Evolutionary conservation across 64 coral and sea anemone genomes (phyloP).

Genomic region (Montipora capricornis): DNA sequence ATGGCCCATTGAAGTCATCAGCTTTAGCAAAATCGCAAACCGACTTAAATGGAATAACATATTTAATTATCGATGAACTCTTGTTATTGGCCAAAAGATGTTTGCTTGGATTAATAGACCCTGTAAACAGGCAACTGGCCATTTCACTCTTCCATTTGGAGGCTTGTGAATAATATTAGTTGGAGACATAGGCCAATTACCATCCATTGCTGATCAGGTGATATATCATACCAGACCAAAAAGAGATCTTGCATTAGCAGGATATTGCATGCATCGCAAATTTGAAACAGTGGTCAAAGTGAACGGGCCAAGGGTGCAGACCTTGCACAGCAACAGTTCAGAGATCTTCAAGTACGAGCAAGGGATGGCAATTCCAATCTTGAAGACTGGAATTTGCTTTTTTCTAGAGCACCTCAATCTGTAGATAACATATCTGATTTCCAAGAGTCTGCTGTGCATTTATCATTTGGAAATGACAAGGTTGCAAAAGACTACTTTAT

Average conservation of each 20-base stretch:
- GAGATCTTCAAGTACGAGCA: constrained; percentile 49
- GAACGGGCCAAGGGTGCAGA: constrained; percentile 35
- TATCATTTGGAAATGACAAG: constrained; percentile 67
- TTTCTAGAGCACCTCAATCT: constrained; percentile 47
- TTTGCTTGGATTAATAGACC: too few species aligned
- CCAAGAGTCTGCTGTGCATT: constrained; percentile 6
- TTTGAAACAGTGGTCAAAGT: constrained; percentile 66
- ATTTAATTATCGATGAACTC: constrained; percentile 73
- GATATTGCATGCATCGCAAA: constrained; percentile 25
- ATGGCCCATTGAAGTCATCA: constrained; percentile 26
- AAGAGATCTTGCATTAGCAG: constrained; percentile 29
- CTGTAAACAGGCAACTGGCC: background rate
- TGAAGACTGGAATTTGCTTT: constrained; percentile 70
- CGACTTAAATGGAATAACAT: background rate
- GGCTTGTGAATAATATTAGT: constrained; percentile 64
- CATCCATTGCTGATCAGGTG: constrained; percentile 57
- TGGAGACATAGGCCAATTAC: constrained; percentile 59
- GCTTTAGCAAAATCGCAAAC: background rate
- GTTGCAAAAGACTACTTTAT: constrained; percentile 64
- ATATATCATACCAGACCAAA: constrained; percentile 59
- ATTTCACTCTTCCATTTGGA: constrained; percentile 47
- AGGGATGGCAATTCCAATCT: constrained; percentile 63
- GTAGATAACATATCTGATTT: constrained; percentile 23
- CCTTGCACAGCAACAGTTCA: background rate
- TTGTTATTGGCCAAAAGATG: background rate